Base-by-base conservation (phyloP, 2,113 vertebrate species). In the Poeciliopsis retropinna region DNA sequence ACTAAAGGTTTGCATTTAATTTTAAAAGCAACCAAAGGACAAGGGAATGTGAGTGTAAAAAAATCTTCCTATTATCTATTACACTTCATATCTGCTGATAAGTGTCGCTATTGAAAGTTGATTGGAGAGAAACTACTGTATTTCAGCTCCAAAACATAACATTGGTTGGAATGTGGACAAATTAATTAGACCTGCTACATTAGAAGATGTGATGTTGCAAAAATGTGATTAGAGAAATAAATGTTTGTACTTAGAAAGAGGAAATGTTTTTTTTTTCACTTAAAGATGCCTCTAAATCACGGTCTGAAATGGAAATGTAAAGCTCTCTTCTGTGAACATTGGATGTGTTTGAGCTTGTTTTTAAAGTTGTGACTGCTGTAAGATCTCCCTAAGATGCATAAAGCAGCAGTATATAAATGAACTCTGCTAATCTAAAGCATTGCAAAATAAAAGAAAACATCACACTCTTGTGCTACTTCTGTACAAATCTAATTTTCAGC, bases 291-390 rank as follows among this genome's bases (percentile, higher is more conserved):
- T 27, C 25, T 62, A 34, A 44, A 5, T 54, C 41, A 60, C 1
- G 5, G 15, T 44, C 67, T 71, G 11, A 29, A 65, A 71, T 61
- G 31, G 32, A 71, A 66, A 77, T 32, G 57, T 30, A 30, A 70
- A 13, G 44, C 19, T 64, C 3, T 14, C 9, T 73, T 60, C 44
- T 44, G 60, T 37, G 60, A 47, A 31, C 41, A 27, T 70, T 14
- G 29, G 29, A 30, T 66, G 0, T 17, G 44, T 64, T 75, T 64
- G 41, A 19, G 44, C 44, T 39, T 32, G 54, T 65, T 71, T 57
- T 41, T 44, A 54, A 19, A 54, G 27, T 44, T 44, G 28, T 5
- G 15, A 44, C 11, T 11, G 60, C 60, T 10, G 10, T 73, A 63
- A 15, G 28, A 44, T 70, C 51, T 44, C 10, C n/a, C 22, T 37